Base-by-base conservation (phyloP, 2,797 vertebrate genomes). In the Diglossa cyanea region DNA sequence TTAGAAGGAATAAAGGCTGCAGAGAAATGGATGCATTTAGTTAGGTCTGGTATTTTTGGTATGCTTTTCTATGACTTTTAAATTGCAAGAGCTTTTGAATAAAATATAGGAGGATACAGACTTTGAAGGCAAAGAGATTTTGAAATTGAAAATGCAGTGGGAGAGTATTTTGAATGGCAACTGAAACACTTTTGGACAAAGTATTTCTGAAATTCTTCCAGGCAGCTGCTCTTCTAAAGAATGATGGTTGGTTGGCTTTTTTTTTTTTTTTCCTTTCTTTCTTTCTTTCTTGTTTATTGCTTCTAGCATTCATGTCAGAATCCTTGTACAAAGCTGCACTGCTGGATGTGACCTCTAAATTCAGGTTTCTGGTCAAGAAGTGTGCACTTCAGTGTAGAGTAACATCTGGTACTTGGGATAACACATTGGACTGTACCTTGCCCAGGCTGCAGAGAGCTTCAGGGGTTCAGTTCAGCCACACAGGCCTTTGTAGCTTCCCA, bases 11-110 rank as follows among this genome's bases (percentile, higher is more conserved):
- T 44, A 74, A 72, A 67, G 47, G 58, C 44, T 45, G n/a, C 44
- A 57, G 48, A 90, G 42, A 39, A 86, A 37, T 6, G 25, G 62
- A 60, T 81, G 40, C 48, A 10, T 72, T 73, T 79, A 57, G 61
- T 76, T 30, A 62, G 58, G 15, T 79, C 25, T 54, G 40, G 33
- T 63, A 33, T 50, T 90, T 92, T 83, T 67, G 23, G 50, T 80
- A 58, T 86, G 50, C 42, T 90, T 94, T 77, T 48, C 58, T 85
- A 9, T 78, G 60, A 73, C 28, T 75, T 93, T 25, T 71, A 60
- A 83, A 33, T 65, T 86, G 26, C n/a, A 58, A n/a, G 24, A 86
- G 39, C 33, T 66, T 86, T 72, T 77, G 68, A 71, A 71, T 77
- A 89, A 94, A 71, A 28, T 60, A 44, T 15, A 80, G 57, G 54